These are phyloP conservation scores for Atta texana DNA, from an alignment of 1,140 invertebrate genomes.

Conservation along the genomic window DNA sequence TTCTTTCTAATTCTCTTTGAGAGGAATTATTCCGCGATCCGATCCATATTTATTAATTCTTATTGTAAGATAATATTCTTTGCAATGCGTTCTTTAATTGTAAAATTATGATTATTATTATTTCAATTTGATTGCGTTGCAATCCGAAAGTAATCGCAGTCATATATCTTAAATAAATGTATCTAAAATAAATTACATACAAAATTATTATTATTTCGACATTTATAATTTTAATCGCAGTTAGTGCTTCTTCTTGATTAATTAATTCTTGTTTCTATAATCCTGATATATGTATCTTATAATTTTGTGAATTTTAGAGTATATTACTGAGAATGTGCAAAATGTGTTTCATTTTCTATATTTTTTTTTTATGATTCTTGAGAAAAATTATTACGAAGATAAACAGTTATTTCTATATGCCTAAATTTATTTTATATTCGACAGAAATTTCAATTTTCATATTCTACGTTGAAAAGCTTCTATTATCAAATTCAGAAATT, in stretches of 20 bases:
- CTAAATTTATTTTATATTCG: neutral
- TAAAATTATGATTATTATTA: no score
- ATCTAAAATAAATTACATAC: no score
- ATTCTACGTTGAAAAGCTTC: neutral
- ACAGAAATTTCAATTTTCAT: neutral
- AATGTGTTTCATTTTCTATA: no score
- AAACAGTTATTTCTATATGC: neutral
- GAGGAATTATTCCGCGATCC: conserved; percentile 18
- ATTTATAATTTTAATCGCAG: no score
- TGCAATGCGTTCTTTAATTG: no score
- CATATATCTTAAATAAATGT: no score
- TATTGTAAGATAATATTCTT: no score
- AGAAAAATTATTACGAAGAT: neutral
- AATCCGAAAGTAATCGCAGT: no score
- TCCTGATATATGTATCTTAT: neutral
- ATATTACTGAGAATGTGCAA: neutral
- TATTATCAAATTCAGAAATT: neutral
- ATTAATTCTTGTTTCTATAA: neutral
- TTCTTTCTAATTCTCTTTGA: neutral
- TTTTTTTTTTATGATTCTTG: no score
- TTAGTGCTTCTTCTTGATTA: no score
- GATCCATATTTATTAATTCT: neutral
- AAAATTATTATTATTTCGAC: no score
- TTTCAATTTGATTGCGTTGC: no score
- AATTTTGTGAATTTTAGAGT: neutral